Conservation (phyloP, 2,797 vertebrate genomes). For the Tauraco hartlaubi region DNA sequence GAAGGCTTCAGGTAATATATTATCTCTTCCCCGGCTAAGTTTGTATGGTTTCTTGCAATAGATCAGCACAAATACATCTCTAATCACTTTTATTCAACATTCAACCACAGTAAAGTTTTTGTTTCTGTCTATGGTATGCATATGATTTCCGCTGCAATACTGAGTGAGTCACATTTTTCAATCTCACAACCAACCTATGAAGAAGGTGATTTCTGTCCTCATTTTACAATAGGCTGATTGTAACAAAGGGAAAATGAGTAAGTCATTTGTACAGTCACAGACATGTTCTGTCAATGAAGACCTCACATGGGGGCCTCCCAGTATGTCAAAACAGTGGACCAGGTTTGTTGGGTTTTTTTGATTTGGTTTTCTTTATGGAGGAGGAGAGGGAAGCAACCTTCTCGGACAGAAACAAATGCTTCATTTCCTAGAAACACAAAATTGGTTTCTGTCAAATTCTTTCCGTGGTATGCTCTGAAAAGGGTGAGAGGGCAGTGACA, state of each 20-base stretch:
- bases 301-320: neutral
- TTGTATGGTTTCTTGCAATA: neutral
- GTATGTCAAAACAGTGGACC: neutral
- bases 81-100: neutral
- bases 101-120: neutral
- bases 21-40: neutral
- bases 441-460: neutral
- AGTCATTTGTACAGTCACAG: neutral
- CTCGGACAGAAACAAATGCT: neutral
- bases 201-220: neutral
- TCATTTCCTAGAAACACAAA: conserved; percentile 19
- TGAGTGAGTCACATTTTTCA: neutral
- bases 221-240: neutral
- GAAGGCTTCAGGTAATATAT: neutral
- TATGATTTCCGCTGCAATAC: neutral
- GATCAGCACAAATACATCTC: neutral
- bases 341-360: neutral
- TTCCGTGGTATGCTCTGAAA: neutral
- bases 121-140: neutral
- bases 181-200: neutral
- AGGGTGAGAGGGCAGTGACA: neutral
- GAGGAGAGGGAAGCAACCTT: neutral
- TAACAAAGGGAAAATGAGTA: neutral
- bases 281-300: neutral
- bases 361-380: neutral